These are phyloP conservation scores for Pseudoatta argentina DNA, from an alignment of 1,140 invertebrate species.

Conservation along the genomic window DNA sequence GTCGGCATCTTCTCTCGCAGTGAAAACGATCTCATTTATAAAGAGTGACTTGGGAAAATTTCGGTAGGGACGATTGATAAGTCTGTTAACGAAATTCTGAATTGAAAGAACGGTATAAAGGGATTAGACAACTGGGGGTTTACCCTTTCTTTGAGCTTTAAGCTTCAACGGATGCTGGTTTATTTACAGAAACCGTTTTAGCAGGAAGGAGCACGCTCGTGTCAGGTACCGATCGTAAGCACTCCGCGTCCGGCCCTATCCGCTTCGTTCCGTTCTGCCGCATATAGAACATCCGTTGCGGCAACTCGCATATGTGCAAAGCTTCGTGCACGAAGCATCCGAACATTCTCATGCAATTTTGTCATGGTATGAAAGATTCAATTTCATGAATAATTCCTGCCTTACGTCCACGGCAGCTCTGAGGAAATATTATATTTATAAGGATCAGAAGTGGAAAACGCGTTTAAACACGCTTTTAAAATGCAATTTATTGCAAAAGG, in stretches of 20 bases:
- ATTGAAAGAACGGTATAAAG: not conserved
- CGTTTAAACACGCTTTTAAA: too few species aligned
- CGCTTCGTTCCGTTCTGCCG: slow-evolving; percentile 65
- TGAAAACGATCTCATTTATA: not conserved
- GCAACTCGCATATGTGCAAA: slow-evolving; percentile 20
- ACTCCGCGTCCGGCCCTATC: slow-evolving; percentile 72
- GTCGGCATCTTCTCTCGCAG: not conserved
- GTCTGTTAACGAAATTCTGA: slow-evolving; percentile 12
- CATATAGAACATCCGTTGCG: slow-evolving; percentile 78
- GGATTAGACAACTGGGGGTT: not conserved
- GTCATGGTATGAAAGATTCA: slow-evolving; percentile 4
- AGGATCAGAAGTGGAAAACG: not conserved
- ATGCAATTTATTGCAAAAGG: too few species aligned
- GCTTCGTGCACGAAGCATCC: not conserved
- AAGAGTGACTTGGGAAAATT: not conserved
- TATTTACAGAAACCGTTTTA: slow-evolving; percentile 76
- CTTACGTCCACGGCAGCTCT: not conserved
- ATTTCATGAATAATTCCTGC: slow-evolving; percentile 12
- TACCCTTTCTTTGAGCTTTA: slow-evolving; percentile 13
- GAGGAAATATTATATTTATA: not conserved
- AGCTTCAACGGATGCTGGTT: slow-evolving; percentile 66
- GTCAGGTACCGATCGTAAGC: slow-evolving; percentile 71
- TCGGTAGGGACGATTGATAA: not conserved
- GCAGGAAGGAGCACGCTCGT: slow-evolving; percentile 62
- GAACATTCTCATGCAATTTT: slow-evolving; percentile 24